A percentile compares a stretch with the other conserved stretches of the same genome.
phyloP scores from a whole-genome alignment of 2,113 vertebrate genomes.

The Odocoileus virginianus region DNA sequence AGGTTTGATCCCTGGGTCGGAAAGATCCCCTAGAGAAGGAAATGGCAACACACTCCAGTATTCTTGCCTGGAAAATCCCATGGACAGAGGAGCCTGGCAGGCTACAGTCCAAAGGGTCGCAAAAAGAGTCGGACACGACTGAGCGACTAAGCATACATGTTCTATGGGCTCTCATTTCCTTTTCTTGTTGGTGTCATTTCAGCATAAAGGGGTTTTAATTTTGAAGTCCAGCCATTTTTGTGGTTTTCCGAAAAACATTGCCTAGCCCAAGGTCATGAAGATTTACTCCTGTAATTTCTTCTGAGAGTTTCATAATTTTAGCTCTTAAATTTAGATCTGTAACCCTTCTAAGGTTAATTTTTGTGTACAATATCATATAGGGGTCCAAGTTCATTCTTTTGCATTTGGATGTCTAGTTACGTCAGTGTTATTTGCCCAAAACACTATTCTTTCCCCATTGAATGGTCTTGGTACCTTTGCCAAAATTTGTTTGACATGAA shows the following conservation, averaged over 20 bases:
- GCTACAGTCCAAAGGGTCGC: not conserved
- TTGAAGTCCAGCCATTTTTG: not conserved
- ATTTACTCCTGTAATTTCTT: not conserved
- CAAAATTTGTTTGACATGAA: not conserved
- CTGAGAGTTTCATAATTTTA: not conserved
- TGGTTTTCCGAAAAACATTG: not conserved
- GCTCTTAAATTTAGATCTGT: not conserved
- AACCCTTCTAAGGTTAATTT: not conserved
- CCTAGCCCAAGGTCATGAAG: not conserved
- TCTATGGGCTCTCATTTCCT: not conserved
- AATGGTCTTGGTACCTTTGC: not conserved
- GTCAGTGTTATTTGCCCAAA: not conserved
- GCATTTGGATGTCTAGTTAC: not conserved
- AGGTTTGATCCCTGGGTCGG: not conserved
- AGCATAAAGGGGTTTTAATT: not conserved
- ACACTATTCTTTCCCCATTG: not conserved
- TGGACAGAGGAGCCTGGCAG: not conserved
- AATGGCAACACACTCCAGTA: not conserved
- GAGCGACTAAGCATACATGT: not conserved
- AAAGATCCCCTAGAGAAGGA: not conserved
- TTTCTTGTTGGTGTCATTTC: not conserved
- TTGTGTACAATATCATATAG: not conserved
- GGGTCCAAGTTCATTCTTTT: not conserved
- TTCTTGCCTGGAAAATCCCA: not conserved
- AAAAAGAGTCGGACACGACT: accelerated